Evolutionary conservation across 2,113 vertebrate genomes (phyloP), one percentile per base, ranked within the genome.

Genomic region (Argyrosomus japonicus): DNA sequence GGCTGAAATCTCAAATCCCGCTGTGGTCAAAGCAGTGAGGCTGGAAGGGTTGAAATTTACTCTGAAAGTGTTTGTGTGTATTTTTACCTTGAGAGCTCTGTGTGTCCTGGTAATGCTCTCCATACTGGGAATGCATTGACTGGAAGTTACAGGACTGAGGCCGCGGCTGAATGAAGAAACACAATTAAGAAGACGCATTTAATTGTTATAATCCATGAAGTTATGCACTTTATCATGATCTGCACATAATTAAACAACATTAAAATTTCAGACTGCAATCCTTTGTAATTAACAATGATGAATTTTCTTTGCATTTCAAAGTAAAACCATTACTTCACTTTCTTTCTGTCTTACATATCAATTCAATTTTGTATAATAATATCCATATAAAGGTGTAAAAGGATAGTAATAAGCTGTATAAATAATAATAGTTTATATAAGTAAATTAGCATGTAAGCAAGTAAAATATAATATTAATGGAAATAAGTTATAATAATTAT

Each of bases 61-160:
- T 71, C 21, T 23, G 29, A 78, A 68, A 50, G 14, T 68, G 45
- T 64, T 11, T 71, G 65, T 67, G 0, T 64, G 36, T 29, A 29
- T 27, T 67, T 80, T n/a, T 93, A 95, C 95, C 95, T 95, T 99
- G 98, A n/a, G 98, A 99, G 82, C 97, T 97, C 91, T 97, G 97
- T 4, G 96, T 97, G 94, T 99, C 97, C 78, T 96, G 96, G 87
- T 97, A 98, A 91, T 97, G 97, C 68, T 99, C 98, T 32, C 95
- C 95, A 72, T 97, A 97, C 90, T 97, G 97, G 79, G 97, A 93
- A 40, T 98, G 98, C 95, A 97, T 94, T 8, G 97, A 95, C 84
- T 97, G 95, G 91, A 98, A 90, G 94, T 98, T 98, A 88, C 96
- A 98, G 40, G 97, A 96, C 91, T 97, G 98, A 14, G 98, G 97